phyloP scores from a whole-genome alignment of 2,113 vertebrate genomes.

The Ibidorhyncha struthersii region DNA sequence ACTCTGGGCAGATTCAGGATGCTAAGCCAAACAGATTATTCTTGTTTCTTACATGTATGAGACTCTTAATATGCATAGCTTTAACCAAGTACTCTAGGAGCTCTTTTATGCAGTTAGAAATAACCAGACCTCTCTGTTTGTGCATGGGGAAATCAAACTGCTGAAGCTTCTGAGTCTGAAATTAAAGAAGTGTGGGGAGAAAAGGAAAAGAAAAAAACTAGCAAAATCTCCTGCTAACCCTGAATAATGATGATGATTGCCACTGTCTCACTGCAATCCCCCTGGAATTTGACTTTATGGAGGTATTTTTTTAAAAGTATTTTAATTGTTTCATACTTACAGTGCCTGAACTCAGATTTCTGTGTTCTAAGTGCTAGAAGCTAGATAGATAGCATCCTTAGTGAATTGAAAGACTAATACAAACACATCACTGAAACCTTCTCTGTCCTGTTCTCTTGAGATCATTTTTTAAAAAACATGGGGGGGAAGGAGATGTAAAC shows the following conservation, averaged over 20 bases:
- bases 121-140: background rate
- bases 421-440: background rate
- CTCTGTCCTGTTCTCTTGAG: background rate
- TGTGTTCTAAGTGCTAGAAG: background rate
- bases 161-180: conserved; percentile 2
- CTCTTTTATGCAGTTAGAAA: background rate
- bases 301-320: background rate
- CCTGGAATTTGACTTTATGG: background rate
- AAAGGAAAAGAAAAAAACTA: background rate
- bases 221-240: background rate
- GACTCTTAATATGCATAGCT: background rate
- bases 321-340: conserved; percentile 34
- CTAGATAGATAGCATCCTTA: background rate
- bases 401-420: background rate
- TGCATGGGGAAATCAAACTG: conserved; percentile 23
- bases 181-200: background rate
- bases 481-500: background rate
- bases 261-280: background rate
- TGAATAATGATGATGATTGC: conserved; percentile 13
- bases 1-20: background rate
- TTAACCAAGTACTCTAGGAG: background rate
- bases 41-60: background rate
- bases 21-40: background rate
- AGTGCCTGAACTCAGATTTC: background rate
- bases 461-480: background rate